Base-by-base conservation (phyloP, 2,797 vertebrate species). In the Rhadinocentrus ornatus region DNA sequence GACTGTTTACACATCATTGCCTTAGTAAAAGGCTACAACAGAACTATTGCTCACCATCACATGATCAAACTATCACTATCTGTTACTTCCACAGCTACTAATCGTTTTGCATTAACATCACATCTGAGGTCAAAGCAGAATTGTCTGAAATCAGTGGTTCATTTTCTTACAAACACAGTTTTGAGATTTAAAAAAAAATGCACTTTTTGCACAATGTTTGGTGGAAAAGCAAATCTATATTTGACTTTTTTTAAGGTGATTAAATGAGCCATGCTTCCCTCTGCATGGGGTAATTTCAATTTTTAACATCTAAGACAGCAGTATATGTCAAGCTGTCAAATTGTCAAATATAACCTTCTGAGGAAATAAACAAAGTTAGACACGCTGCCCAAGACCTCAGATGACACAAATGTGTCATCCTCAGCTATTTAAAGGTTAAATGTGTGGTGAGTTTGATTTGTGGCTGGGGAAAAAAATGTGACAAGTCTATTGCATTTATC, bases 301-400 rank as follows among this genome's bases (percentile, higher is more conserved):
- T 54, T 59, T 29, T 70, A 59, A 31, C 32, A 71, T 62, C 16
- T 13, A 10, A 62, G 78, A 82, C 67, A 75, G 66, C 56, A 48
- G 55, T 66, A 75, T 75, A 71, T 31, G 41, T 85, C 82, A 80
- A 66, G 66, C 60, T 69, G 78, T 79, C 82, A 80, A 66, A 74
- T 67, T 73, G 70, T 84, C 66, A 80, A 77, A 74, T 57, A 65
- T 58, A 82, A 83, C 66, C 74, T 71, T 81, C 69, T 10, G 50
- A 69, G 69, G 32, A 55, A 75, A 75, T 59, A 35, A 22, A 67
- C 12, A 39, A 80, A 75, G 77, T 79, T 55, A 71, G 27, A 72
- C 44, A 34, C 60, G 54, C 70, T 63, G 52, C 15, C 18, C 46
- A 52, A 80, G 66, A 84, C 84, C 75, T 83, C 58, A 66, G 55